Percentiles rank a stretch among this genome's conserved stretches.
These are phyloP conservation scores for Leptarthrus brevirostris DNA, from an alignment of 2,888 invertebrate species.

Conservation along the genomic window DNA sequence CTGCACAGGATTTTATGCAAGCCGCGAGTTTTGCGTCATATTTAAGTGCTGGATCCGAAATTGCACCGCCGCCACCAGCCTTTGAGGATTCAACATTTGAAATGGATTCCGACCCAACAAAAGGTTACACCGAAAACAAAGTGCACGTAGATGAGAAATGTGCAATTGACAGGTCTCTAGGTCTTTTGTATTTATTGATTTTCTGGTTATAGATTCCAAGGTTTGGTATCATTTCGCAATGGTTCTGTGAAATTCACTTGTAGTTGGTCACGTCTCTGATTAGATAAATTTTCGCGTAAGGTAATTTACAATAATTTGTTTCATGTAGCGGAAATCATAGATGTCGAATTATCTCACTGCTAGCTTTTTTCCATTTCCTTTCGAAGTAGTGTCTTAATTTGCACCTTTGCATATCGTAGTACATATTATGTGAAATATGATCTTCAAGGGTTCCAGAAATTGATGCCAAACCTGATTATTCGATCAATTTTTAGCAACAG, in stretches of 20 bases:
- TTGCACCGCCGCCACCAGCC: slow-evolving; percentile 4
- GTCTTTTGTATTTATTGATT: slow-evolving; percentile 9
- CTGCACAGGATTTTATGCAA: slow-evolving; percentile 56
- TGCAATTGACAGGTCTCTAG: slow-evolving; percentile 63
- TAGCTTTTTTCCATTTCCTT: not conserved
- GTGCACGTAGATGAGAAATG: slow-evolving; percentile 64
- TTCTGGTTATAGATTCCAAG: too few species aligned
- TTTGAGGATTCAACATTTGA: not conserved
- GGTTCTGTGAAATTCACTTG: too few species aligned
- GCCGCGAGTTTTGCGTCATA: slow-evolving; percentile 18
- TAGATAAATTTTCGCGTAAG: too few species aligned
- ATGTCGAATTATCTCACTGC: not conserved
- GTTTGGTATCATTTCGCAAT: not conserved
- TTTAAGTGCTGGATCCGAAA: not conserved
- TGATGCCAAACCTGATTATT: too few species aligned
- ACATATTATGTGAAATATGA: too few species aligned
- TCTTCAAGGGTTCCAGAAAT: not conserved
- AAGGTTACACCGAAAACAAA: slow-evolving; percentile 51
- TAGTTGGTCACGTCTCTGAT: too few species aligned
- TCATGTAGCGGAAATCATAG: too few species aligned
- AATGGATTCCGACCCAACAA: slow-evolving; percentile 33
- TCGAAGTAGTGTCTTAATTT: too few species aligned
- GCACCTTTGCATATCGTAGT: too few species aligned
- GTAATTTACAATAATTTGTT: too few species aligned
- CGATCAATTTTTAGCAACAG: slow-evolving; percentile 6